These are phyloP conservation scores for Sarcophaga carnaria DNA, from an alignment of 2,888 invertebrate species.

Conservation along the genomic window DNA sequence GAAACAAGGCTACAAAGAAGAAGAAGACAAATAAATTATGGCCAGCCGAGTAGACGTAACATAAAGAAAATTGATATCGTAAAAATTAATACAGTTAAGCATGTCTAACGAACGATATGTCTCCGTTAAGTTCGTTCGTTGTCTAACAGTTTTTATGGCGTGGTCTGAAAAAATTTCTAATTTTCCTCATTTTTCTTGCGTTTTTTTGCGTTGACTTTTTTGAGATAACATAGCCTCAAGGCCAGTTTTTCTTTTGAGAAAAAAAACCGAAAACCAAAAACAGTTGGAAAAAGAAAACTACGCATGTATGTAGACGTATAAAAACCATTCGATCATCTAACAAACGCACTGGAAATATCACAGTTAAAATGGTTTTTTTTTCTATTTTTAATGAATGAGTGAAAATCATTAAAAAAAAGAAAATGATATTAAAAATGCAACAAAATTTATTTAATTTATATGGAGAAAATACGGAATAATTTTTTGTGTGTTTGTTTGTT, in stretches of 20 bases:
- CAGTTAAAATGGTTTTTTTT: background rate
- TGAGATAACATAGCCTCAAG: slow-evolving; percentile 39
- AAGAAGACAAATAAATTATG: slow-evolving; percentile 35
- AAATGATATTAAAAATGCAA: slow-evolving; percentile 27
- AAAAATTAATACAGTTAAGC: slow-evolving; percentile 62
- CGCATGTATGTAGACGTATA: slow-evolving; percentile 49
- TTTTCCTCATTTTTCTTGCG: slow-evolving; percentile 40
- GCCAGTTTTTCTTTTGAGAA: slow-evolving; percentile 58
- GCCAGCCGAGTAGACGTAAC: background rate
- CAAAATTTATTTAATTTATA: slow-evolving; percentile 8
- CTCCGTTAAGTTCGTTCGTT: background rate
- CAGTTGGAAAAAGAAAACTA: slow-evolving; percentile 54
- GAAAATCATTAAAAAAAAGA: slow-evolving; percentile 50
- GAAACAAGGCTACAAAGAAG: slow-evolving; percentile 48
- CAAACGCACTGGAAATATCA: background rate
- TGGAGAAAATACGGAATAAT: slow-evolving; percentile 57
- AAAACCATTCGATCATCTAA: background rate
- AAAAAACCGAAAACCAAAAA: background rate
- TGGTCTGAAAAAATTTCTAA: slow-evolving; percentile 27
- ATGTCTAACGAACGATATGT: slow-evolving; percentile 16
- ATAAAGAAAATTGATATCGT: slow-evolving; percentile 55
- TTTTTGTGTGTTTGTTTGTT: background rate
- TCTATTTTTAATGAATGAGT: slow-evolving; percentile 40
- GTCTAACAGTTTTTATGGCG: slow-evolving; percentile 1
- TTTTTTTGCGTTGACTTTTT: background rate